These are phyloP conservation scores for Frieseomelitta varia DNA, from an alignment of 1,140 invertebrate species.

Conservation along the genomic window DNA sequence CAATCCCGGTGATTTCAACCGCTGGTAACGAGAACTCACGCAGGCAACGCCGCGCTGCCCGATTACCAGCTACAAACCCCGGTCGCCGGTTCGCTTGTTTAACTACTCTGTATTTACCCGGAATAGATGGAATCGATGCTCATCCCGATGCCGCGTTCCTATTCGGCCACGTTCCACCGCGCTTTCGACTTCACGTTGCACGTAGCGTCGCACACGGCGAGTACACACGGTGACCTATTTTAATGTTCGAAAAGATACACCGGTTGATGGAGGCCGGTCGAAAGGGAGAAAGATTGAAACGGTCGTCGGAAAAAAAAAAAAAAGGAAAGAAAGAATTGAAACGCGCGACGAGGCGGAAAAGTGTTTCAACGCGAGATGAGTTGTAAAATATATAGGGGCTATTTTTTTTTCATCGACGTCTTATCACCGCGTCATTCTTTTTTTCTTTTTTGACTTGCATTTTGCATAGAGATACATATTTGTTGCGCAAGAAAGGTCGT, in stretches of 20 bases:
- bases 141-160: conserved; percentile 20
- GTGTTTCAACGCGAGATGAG: neutral
- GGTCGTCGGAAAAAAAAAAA: neutral
- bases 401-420: neutral
- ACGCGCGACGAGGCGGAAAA: neutral
- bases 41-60: conserved; percentile 10
- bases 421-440: neutral
- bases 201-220: neutral
- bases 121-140: conserved; percentile 59
- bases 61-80: conserved; percentile 6
- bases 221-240: conserved; percentile 24
- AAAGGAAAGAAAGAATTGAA: neutral
- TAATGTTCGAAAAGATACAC: conserved; percentile 14
- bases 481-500: neutral
- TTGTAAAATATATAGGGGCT: neutral
- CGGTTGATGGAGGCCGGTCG: neutral
- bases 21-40: conserved; percentile 42
- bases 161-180: conserved; percentile 27
- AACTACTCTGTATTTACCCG: conserved; percentile 40
- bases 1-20: conserved; percentile 5
- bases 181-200: conserved; percentile 22
- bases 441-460: neutral
- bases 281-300: neutral
- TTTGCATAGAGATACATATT: neutral
- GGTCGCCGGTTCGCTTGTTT: conserved; percentile 23